Evolutionary conservation across 2,113 vertebrate genomes (phyloP).

Genomic region (Poecile atricapillus): DNA sequence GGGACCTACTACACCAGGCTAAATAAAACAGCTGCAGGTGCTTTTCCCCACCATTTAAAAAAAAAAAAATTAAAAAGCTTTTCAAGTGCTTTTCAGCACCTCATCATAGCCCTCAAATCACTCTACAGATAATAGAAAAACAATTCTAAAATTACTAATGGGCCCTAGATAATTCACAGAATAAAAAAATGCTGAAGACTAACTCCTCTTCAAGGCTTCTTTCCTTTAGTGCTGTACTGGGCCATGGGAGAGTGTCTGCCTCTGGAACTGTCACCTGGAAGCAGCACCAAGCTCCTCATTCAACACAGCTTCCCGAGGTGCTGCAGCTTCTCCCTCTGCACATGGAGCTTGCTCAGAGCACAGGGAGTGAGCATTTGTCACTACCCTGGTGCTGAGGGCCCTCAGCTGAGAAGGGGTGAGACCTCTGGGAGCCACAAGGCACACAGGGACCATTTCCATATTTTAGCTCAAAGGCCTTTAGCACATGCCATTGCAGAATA

Average conservation of each 20-base stretch:
- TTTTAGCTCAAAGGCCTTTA: neutral
- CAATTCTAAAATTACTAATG: neutral
- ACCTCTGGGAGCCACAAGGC: neutral
- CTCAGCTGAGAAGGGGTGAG: neutral
- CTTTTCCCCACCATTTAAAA: neutral
- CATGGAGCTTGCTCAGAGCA: neutral
- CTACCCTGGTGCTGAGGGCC: neutral
- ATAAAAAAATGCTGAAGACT: neutral
- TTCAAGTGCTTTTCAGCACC: neutral
- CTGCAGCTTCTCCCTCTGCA: neutral
- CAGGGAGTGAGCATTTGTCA: neutral
- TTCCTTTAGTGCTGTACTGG: neutral
- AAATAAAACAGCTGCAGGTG: neutral
- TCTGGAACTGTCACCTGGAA: neutral
- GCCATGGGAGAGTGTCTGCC: fast-evolving
- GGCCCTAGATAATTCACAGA: neutral
- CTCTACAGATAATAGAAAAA: neutral
- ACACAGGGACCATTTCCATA: neutral
- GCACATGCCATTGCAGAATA: neutral
- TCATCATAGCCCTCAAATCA: neutral
- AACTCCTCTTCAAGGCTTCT: neutral
- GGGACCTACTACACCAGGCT: neutral
- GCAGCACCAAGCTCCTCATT: neutral
- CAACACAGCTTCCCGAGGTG: neutral
- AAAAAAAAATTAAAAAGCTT: neutral